Percentiles rank a stretch among this genome's conserved stretches.
Conservation (phyloP, 2,113 vertebrate genomes). For the Arizona elegans region DNA sequence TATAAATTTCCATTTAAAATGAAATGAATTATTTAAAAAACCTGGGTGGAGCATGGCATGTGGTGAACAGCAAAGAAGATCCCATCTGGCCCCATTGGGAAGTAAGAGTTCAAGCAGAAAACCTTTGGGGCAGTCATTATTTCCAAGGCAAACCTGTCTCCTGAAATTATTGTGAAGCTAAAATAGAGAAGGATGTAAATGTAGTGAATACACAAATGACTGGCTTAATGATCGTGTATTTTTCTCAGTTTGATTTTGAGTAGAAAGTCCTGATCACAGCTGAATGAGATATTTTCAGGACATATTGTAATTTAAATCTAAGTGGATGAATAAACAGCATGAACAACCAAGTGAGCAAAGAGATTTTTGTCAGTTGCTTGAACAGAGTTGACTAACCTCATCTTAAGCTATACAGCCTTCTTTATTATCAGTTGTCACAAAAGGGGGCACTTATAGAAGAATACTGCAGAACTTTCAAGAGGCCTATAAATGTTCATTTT, state of each 20-base stretch:
- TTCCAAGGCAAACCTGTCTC: background rate
- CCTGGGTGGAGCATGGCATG: background rate
- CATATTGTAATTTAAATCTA: background rate
- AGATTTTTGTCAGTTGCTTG: conserved; percentile 13
- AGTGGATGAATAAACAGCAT: background rate
- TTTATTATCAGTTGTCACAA: background rate
- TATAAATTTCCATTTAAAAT: background rate
- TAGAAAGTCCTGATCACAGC: conserved; percentile 19
- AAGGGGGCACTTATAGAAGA: background rate
- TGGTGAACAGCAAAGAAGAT: background rate
- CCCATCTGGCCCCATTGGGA: background rate
- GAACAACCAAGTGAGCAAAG: background rate
- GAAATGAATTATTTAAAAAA: background rate
- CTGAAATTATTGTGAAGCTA: background rate
- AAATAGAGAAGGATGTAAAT: background rate
- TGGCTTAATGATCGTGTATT: background rate
- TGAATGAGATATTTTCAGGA: conserved; percentile 1
- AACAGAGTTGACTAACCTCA: background rate
- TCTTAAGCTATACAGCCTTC: background rate
- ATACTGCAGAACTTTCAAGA: conserved; percentile 1
- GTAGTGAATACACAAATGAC: background rate
- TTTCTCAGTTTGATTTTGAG: background rate
- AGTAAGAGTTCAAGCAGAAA: background rate
- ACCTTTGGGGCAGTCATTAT: background rate
- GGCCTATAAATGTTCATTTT: conserved; percentile 5